These are phyloP conservation scores for Echeneis naucrates DNA, from an alignment of 2,797 vertebrate species.

Conservation along the genomic window DNA sequence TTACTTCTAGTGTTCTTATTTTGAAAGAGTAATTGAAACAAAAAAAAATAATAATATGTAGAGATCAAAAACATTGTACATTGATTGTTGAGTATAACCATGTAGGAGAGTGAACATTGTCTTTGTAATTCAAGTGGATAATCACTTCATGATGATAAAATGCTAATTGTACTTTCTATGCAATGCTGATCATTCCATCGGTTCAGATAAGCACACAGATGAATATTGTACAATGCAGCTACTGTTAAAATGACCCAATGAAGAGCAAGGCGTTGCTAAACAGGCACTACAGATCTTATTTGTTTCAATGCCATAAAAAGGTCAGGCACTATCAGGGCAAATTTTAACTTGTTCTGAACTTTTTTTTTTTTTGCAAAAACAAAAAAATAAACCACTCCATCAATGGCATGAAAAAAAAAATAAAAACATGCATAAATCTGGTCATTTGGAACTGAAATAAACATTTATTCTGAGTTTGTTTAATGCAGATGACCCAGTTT, in stretches of 20 bases:
- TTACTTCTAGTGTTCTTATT: not conserved
- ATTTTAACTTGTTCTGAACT: slow-evolving; percentile 24
- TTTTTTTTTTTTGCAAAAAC: not conserved
- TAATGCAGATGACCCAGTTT: slow-evolving; percentile 57
- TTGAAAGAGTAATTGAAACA: not conserved
- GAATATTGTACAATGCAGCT: not conserved
- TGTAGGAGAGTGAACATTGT: not conserved
- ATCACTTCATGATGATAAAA: slow-evolving; percentile 5
- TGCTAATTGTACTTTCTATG: not conserved
- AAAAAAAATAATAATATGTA: not conserved
- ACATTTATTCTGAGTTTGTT: slow-evolving; percentile 41
- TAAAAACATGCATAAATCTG: slow-evolving; percentile 26
- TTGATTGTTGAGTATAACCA: not conserved
- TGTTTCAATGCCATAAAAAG: slow-evolving; percentile 15
- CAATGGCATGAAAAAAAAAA: slow-evolving; percentile 2
- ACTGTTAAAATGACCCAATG: not conserved
- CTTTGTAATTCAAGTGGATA: not conserved
- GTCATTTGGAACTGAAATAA: slow-evolving; percentile 27
- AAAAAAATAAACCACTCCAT: slow-evolving; percentile 1
- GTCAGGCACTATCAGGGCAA: slow-evolving; percentile 35
- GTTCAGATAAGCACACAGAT: slow-evolving; percentile 4
- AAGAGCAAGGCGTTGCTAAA: slow-evolving; percentile 28
- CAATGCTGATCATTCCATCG: not conserved
- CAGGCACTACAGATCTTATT: not conserved
- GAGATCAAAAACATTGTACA: not conserved